phyloP scores from a whole-genome alignment of 2,113 vertebrate genomes.

The Mystacornis crossleyi region DNA sequence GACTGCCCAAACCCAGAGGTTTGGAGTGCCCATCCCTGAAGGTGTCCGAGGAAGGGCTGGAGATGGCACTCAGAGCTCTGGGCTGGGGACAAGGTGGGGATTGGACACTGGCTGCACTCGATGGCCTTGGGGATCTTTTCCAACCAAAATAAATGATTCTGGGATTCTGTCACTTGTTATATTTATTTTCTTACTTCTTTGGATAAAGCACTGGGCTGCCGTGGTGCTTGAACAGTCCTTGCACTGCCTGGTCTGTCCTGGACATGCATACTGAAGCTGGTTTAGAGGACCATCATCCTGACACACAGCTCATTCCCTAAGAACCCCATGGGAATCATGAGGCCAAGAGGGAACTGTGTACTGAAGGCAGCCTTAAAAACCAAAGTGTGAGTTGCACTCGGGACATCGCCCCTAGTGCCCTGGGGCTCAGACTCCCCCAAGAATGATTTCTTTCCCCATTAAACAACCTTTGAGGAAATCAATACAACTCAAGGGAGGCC shows the following conservation, averaged over 20 bases:
- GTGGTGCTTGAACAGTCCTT: neutral
- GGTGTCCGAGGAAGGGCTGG: rapidly evolving
- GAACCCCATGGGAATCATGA: neutral
- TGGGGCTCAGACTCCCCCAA: neutral
- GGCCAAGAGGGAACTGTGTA: neutral
- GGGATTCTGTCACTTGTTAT: neutral
- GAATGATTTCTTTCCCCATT: neutral
- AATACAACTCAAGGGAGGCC: neutral
- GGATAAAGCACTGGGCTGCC: neutral
- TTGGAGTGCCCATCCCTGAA: neutral
- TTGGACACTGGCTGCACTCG: rapidly evolving
- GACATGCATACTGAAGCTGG: neutral
- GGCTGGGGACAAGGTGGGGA: neutral
- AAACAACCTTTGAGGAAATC: constrained; percentile 2
- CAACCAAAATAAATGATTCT: neutral
- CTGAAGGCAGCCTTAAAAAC: neutral
- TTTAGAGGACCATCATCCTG: neutral
- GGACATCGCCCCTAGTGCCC: neutral
- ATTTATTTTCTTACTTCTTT: neutral
- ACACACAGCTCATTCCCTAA: neutral
- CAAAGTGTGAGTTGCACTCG: rapidly evolving
- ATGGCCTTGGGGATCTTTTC: rapidly evolving
- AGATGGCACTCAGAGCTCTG: neutral
- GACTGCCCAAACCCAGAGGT: neutral
- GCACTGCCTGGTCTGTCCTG: neutral